Percentiles rank a stretch among this genome's conserved stretches.
Evolutionary conservation across 1,140 invertebrate genomes (phyloP).

Genomic region (Myzus persicae): DNA sequence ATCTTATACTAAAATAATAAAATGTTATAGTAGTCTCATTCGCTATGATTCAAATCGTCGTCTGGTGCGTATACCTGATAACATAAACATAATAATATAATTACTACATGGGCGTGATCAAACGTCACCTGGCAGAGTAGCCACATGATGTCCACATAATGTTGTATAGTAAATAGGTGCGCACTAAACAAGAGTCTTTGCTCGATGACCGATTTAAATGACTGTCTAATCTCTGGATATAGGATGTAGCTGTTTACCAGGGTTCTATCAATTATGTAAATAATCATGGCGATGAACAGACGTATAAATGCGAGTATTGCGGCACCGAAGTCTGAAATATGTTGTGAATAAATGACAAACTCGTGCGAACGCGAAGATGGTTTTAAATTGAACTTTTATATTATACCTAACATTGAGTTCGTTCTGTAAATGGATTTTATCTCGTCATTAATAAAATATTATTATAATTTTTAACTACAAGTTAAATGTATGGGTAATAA

Average conservation of each 20-base stretch:
- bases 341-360: not conserved
- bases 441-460: not conserved
- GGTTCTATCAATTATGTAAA: not conserved
- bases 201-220: not conserved
- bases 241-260: not conserved
- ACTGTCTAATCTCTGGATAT: not conserved
- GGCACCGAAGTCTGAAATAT: not conserved
- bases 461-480: too few species aligned
- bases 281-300: not conserved
- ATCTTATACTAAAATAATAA: not conserved
- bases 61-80: not conserved
- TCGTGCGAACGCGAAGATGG: too few species aligned
- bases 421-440: not conserved
- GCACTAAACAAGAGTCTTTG: not conserved
- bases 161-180: not conserved
- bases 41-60: not conserved
- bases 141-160: not conserved
- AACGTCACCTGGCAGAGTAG: not conserved
- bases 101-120: not conserved
- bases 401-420: too few species aligned
- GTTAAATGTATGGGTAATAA: too few species aligned
- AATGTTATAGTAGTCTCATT: not conserved
- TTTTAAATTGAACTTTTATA: not conserved
- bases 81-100: not conserved
- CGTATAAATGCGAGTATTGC: not conserved